Evolutionary conservation across 2,888 invertebrate genomes (phyloP), one percentile per base, ranked within the genome.

Genomic region (Polyommatus icarus): DNA sequence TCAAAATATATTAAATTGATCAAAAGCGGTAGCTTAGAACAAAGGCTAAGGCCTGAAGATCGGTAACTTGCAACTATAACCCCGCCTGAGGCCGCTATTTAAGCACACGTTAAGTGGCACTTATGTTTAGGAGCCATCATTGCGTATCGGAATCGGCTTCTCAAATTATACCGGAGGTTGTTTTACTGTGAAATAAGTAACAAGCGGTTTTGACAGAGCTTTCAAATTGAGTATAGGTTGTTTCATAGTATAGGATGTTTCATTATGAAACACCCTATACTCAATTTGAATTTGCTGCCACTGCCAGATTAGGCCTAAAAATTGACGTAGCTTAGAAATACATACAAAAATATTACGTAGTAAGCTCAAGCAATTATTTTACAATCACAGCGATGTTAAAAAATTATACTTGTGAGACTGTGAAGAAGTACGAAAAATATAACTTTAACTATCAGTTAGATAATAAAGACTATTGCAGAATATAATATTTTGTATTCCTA

Each of bases 161-260:
- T 20, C 40, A 72, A 72, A 40, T 72, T 72, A 72, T 72, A 72
- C 72, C 40, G 20, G 72, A 40, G 40, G 40, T 72, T 72, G 36
- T 40, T 40, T 40, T 40, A 72, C 72, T 72, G 72, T 72, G 40
- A 72, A 72, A 72, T 72, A 72, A n/a, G n/a, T 72, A 72, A 72
- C 40, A 40, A 72, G 72, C 72, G 3, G 20, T 40, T 72, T 67
- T 15, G 29, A 67, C 29, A 18, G 32, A 32, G 29, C 67, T 67
- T 67, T 67, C 15, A 61, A 67, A 29, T 10, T 61, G 24, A 24
- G 61, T 7, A n/a, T 20, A 59, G 59, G n/a, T 8, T 40, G 40
- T 15, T 54, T 54, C 50, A 15, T 50, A 50, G 15, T 50, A 24
- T 24, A 24, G 24, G 24, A 1, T 24, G 24, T 24, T 32, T 32